These are phyloP conservation scores for Enteromius treurensis DNA, from an alignment of 2,797 vertebrate species.

Conservation along the genomic window DNA sequence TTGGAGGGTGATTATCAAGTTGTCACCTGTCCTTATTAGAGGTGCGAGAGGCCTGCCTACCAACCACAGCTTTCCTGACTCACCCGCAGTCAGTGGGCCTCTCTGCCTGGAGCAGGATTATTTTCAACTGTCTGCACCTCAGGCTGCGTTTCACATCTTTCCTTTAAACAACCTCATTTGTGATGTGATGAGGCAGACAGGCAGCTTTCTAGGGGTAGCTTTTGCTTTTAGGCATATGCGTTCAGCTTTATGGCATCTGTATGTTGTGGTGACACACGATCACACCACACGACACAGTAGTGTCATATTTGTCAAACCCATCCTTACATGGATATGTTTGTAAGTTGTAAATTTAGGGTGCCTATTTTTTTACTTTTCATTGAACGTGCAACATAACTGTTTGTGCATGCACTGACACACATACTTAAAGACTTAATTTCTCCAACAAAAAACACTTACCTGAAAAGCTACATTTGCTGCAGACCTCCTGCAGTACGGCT, in stretches of 20 bases:
- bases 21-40: constrained; percentile 64
- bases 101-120: constrained; percentile 53
- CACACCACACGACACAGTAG: background rate
- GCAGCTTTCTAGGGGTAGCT: background rate
- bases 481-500: background rate
- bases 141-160: constrained; percentile 44
- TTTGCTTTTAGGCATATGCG: background rate
- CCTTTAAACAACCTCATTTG: constrained; percentile 52
- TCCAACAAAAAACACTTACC: background rate
- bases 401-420: background rate
- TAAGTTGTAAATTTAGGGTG: background rate
- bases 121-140: constrained; percentile 57
- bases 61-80: constrained; percentile 56
- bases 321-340: background rate
- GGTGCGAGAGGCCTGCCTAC: constrained; percentile 61
- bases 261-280: constrained; percentile 4
- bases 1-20: constrained; percentile 63
- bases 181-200: constrained; percentile 47
- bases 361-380: background rate
- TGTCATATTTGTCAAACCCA: constrained; percentile 2
- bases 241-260: background rate
- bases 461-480: background rate
- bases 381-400: background rate
- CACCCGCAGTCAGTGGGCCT: constrained; percentile 57
- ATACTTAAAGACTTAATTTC: background rate